A percentile compares a stretch with the other conserved stretches of the same genome.
Conservation (phyloP, 2,113 vertebrate genomes). For the Petroica traversi region DNA sequence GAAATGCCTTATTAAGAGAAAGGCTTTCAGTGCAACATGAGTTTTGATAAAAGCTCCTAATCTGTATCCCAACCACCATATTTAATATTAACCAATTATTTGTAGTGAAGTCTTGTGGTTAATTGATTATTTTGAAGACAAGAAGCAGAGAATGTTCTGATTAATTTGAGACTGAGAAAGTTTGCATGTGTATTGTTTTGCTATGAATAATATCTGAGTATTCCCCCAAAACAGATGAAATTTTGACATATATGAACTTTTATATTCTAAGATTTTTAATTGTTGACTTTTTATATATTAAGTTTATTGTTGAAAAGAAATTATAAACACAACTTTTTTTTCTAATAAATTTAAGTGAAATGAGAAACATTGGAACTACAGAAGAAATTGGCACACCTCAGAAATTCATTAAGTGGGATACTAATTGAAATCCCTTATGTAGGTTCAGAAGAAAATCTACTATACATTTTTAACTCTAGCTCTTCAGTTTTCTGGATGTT, state of each 20-base stretch:
- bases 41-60: background rate
- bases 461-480: background rate
- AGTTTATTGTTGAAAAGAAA: background rate
- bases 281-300: background rate
- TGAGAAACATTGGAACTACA: background rate
- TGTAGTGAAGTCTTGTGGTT: constrained; percentile 3
- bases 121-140: constrained; percentile 48
- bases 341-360: background rate
- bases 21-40: background rate
- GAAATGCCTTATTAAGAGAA: background rate
- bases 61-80: constrained; percentile 20
- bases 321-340: background rate
- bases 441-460: background rate
- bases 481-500: background rate
- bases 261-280: background rate
- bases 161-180: constrained; percentile 20
- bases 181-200: background rate
- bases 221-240: background rate
- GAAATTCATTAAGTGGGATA: background rate
- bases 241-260: background rate
- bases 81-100: constrained; percentile 46
- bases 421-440: background rate
- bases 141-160: background rate
- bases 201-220: background rate
- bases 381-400: background rate